Evolutionary conservation across 2,113 vertebrate genomes (phyloP).

Genomic region (Conger conger): DNA sequence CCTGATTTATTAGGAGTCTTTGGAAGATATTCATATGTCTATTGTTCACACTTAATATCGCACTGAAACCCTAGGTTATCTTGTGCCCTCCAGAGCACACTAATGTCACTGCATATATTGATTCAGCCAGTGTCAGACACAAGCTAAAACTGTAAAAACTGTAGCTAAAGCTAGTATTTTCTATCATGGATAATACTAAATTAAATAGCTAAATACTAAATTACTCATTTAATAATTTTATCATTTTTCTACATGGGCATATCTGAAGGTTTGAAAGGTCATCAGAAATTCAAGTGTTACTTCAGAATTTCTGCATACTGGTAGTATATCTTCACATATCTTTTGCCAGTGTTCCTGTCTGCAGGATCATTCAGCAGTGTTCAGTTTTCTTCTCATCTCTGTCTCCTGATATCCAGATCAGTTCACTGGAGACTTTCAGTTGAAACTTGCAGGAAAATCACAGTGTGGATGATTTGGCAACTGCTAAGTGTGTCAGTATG

Average conservation of each 20-base stretch:
- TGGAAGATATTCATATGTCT: background rate
- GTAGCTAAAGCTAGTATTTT: no score
- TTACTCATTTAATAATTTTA: no score
- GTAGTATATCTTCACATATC: background rate
- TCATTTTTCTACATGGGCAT: no score
- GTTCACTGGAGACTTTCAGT: background rate
- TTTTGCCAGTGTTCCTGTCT: background rate
- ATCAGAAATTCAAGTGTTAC: no score
- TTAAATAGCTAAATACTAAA: no score
- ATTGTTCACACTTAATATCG: background rate
- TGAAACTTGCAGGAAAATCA: background rate
- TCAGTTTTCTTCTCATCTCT: background rate
- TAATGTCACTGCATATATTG: background rate
- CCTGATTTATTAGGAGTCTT: background rate
- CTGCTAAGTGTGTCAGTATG: background rate
- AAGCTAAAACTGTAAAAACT: background rate
- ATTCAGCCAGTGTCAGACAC: background rate
- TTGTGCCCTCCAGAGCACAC: background rate
- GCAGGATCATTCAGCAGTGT: background rate
- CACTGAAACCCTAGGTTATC: background rate
- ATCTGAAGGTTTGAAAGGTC: no score
- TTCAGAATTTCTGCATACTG: no score
- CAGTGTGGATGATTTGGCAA: background rate
- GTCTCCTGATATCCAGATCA: background rate
- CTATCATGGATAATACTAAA: background rate